These are phyloP conservation scores for Arremon brunneinucha DNA, from an alignment of 2,797 vertebrate genomes.

Conservation along the genomic window DNA sequence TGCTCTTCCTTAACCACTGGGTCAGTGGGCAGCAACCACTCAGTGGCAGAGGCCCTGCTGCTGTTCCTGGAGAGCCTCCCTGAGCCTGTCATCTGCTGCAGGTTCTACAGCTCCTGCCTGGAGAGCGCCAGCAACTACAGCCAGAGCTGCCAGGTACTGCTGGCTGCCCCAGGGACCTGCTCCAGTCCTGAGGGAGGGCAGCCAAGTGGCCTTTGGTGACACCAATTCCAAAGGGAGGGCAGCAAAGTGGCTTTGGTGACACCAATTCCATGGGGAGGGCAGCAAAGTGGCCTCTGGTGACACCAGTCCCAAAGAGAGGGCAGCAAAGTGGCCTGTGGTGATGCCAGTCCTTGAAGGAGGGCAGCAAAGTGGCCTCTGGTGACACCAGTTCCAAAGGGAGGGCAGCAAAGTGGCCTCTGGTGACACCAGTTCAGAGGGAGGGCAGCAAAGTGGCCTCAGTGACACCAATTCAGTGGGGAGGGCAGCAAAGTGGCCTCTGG, in stretches of 20 bases:
- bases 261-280: fast-evolving
- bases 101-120: conserved; percentile 80
- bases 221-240: fast-evolving
- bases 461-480: no score
- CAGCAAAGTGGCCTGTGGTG: neutral
- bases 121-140: conserved; percentile 69
- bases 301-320: fast-evolving
- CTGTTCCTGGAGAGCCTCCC: conserved; percentile 95
- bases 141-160: conserved; percentile 85
- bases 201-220: neutral
- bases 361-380: neutral
- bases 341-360: fast-evolving
- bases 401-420: neutral
- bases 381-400: fast-evolving
- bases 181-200: neutral
- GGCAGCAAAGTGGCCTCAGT: neutral
- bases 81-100: conserved; percentile 88
- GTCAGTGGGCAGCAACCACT: conserved; percentile 92
- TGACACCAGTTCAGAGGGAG: fast-evolving
- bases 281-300: neutral
- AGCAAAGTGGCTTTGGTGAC: no score
- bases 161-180: neutral
- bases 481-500: no score
- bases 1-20: conserved; percentile 66
- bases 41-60: conserved; percentile 91